phyloP scores from a whole-genome alignment of 2,113 vertebrate genomes.

The Perognathus longimembris region DNA sequence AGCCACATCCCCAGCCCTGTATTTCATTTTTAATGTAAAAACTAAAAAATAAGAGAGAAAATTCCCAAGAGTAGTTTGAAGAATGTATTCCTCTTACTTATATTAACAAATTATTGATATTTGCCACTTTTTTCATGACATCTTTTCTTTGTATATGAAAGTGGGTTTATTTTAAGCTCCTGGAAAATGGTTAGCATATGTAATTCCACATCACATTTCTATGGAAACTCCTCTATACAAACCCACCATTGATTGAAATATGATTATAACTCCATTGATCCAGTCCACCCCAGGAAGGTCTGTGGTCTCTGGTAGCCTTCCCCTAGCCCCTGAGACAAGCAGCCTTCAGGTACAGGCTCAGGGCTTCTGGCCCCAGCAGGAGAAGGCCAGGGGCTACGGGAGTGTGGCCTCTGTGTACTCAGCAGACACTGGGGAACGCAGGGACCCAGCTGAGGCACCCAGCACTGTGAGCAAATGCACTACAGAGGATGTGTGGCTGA shows the following conservation, averaged over 20 bases:
- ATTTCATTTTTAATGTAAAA: neutral
- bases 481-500: neutral
- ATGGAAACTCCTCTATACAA: neutral
- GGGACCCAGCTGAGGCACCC: no score
- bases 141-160: neutral
- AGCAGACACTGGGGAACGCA: neutral
- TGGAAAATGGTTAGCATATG: neutral
- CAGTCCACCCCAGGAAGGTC: rapidly evolving
- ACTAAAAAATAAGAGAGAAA: neutral
- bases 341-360: neutral
- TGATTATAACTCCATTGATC: neutral
- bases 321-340: neutral
- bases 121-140: neutral
- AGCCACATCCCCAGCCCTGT: no score
- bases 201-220: neutral
- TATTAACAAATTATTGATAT: neutral
- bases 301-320: neutral
- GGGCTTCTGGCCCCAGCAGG: no score
- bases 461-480: neutral
- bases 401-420: neutral
- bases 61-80: neutral
- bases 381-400: neutral
- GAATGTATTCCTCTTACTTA: neutral
- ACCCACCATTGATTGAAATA: neutral
- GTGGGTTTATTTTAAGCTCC: neutral